Evolutionary conservation across 2,888 invertebrate species (phyloP).

Genomic region (Melanchra persicariae): DNA sequence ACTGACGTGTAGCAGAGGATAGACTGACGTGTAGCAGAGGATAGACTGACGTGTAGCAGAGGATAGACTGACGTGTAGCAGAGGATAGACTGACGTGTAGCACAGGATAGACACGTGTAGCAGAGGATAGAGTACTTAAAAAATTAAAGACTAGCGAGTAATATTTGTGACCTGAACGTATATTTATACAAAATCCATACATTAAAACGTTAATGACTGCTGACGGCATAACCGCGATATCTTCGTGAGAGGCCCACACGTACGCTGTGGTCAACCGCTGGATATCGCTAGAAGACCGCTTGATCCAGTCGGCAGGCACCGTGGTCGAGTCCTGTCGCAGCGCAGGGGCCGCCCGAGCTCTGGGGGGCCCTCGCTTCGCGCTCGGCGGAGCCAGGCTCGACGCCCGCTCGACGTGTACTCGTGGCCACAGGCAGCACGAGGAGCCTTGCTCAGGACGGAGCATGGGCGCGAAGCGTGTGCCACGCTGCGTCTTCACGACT

Average conservation of each 20-base stretch:
- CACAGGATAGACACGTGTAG: not conserved
- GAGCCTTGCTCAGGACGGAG: conserved; percentile 60
- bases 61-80: not conserved
- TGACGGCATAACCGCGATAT: conserved; percentile 56
- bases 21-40: not conserved
- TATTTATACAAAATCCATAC: conserved; percentile 72
- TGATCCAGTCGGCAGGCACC: conserved; percentile 42
- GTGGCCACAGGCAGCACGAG: conserved; percentile 54
- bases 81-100: not conserved
- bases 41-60: not conserved
- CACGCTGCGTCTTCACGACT: conserved; percentile 30
- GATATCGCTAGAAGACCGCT: conserved; percentile 33
- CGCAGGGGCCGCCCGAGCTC: conserved; percentile 59
- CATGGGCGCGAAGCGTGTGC: conserved; percentile 37
- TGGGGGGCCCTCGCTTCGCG: conserved; percentile 44
- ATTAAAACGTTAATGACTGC: conserved; percentile 58
- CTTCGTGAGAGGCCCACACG: conserved; percentile 42
- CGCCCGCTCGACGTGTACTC: conserved; percentile 54
- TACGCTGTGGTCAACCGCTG: conserved; percentile 28
- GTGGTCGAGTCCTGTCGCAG: conserved; percentile 32
- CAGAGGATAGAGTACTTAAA: too few species aligned
- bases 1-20: not conserved
- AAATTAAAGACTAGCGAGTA: not conserved
- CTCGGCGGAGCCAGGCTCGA: conserved; percentile 51
- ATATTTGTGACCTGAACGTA: conserved; percentile 69